Percentiles rank a stretch among this genome's conserved stretches.
Conservation (phyloP, 2,888 invertebrate species). For the Physocephala rufipes region DNA sequence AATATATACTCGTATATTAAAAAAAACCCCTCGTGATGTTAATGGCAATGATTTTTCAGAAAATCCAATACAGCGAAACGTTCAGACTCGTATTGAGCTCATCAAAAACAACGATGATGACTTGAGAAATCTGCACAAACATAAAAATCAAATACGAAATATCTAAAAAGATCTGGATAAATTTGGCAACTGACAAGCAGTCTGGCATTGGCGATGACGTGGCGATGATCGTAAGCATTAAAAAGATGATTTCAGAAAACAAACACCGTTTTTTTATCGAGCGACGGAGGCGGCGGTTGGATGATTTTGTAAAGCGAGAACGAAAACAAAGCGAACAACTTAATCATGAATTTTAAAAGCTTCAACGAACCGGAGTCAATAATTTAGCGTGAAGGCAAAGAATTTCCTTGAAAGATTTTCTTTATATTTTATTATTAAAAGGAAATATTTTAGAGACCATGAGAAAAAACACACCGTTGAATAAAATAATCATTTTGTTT, state of each 20-base stretch:
- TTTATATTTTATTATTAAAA: too few relatives aligned
- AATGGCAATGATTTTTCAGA: conserved; percentile 33
- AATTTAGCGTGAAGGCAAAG: too few relatives aligned
- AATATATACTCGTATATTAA: too few relatives aligned
- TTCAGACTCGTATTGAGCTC: neutral
- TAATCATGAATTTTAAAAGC: conserved; percentile 33
- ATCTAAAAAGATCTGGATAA: too few relatives aligned
- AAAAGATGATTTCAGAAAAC: neutral
- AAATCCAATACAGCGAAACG: neutral
- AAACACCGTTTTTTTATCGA: neutral
- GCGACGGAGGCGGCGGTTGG: neutral
- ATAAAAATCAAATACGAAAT: too few relatives aligned
- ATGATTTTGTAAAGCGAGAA: neutral
- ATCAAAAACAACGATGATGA: conserved; percentile 26
- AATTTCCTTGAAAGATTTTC: too few relatives aligned
- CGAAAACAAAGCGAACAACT: conserved; percentile 27
- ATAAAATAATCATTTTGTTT: too few relatives aligned
- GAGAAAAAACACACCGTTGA: too few relatives aligned
- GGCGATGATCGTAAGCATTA: neutral
- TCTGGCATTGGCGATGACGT: neutral
- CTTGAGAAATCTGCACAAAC: conserved; percentile 26
- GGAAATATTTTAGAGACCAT: too few relatives aligned
- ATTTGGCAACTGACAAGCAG: too few relatives aligned
- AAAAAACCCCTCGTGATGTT: conserved; percentile 1
- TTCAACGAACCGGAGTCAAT: neutral